These are phyloP conservation scores for Drosophila incognita DNA, from an alignment of 2,888 invertebrate genomes.

Conservation along the genomic window DNA sequence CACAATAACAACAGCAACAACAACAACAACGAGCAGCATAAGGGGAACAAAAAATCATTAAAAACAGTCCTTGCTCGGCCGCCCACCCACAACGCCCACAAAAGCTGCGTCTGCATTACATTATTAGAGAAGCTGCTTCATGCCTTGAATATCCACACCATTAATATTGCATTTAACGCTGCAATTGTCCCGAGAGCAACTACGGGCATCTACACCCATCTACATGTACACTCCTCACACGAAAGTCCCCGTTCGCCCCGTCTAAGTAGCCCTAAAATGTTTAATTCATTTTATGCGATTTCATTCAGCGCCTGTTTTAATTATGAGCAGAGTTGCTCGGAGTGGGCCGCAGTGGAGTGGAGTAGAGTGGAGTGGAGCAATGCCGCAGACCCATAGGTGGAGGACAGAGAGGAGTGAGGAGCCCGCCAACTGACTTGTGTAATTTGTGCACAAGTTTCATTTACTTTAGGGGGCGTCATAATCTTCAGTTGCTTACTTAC, in stretches of 20 bases:
- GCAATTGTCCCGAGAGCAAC: conserved; percentile 77
- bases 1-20: conserved; percentile 37
- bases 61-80: conserved; percentile 43
- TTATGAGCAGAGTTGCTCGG: conserved; percentile 60
- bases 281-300: conserved; percentile 82
- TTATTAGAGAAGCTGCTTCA: conserved; percentile 58
- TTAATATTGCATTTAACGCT: conserved; percentile 81
- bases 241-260: conserved; percentile 16
- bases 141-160: conserved; percentile 61
- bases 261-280: conserved; percentile 79
- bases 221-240: conserved; percentile 9
- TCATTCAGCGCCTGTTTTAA: conserved; percentile 79
- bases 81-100: conserved; percentile 12
- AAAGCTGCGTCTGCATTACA: conserved; percentile 39
- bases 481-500: conserved; percentile 67
- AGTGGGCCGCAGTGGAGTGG: conserved; percentile 10
- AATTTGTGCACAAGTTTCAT: conserved; percentile 80
- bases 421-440: conserved; percentile 74
- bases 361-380: conserved; percentile 9
- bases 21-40: conserved; percentile 20
- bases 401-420: neutral
- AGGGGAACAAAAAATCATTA: conserved; percentile 66
- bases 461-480: conserved; percentile 77
- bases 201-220: conserved; percentile 8
- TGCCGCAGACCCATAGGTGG: conserved; percentile 27